A percentile compares a stretch with the other conserved stretches of the same genome.
Evolutionary conservation across 2,888 invertebrate species (phyloP).

Genomic region (Sarcophaga caerulescens): DNA sequence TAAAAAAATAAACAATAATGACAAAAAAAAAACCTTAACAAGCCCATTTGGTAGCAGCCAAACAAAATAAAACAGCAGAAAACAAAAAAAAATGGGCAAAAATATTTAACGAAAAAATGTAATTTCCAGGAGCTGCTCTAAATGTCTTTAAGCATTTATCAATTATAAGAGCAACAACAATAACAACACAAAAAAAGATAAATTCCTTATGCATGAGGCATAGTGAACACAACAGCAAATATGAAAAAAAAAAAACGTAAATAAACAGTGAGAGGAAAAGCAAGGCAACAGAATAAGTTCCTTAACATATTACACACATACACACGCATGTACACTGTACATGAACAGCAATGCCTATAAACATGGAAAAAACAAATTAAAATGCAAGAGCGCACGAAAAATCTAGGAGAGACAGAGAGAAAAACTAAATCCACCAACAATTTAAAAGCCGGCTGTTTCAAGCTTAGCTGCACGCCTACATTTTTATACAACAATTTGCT

Average conservation of each 20-base stretch:
- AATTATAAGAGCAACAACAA: slow-evolving; percentile 46
- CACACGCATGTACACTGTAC: neutral
- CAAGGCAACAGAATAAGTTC: slow-evolving; percentile 41
- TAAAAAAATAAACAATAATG: slow-evolving; percentile 19
- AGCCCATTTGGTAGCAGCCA: slow-evolving; percentile 47
- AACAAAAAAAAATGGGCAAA: neutral
- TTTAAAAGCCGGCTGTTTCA: slow-evolving; percentile 57
- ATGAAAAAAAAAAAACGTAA: slow-evolving; percentile 35
- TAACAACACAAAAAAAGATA: slow-evolving; percentile 41
- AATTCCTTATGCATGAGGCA: slow-evolving; percentile 66
- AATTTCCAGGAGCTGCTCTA: slow-evolving; percentile 64
- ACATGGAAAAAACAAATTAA: slow-evolving; percentile 23
- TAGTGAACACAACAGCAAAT: slow-evolving; percentile 29
- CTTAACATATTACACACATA: slow-evolving; percentile 55
- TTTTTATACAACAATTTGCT: slow-evolving; percentile 22
- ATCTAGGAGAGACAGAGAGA: slow-evolving; percentile 12
- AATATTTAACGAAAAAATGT: slow-evolving; percentile 21
- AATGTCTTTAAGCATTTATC: slow-evolving; percentile 68
- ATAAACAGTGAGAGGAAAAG: slow-evolving; percentile 11
- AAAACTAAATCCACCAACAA: neutral
- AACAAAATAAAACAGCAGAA: neutral
- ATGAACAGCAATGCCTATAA: slow-evolving; percentile 35
- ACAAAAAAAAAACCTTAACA: slow-evolving; percentile 44
- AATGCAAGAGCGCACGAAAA: slow-evolving; percentile 24
- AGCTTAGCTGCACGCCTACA: slow-evolving; percentile 56